These are phyloP conservation scores for Eupithecia insigniata DNA, from an alignment of 2,888 invertebrate species.

Conservation along the genomic window DNA sequence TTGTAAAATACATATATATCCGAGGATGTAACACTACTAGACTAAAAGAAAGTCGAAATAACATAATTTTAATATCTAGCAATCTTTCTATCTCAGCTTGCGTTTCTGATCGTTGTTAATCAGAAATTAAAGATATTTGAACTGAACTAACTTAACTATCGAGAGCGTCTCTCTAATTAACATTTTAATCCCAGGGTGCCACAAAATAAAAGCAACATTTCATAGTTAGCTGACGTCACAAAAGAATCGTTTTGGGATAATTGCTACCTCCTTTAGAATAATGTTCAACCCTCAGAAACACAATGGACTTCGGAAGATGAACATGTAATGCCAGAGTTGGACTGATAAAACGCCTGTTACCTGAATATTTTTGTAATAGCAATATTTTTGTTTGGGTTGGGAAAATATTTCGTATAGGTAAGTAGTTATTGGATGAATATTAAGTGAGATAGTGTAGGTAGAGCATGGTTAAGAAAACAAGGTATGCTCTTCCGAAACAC, in stretches of 20 bases:
- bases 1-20: too few species aligned
- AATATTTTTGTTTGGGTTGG: neutral
- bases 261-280: slow-evolving; percentile 38
- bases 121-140: too few species aligned
- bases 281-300: slow-evolving; percentile 36
- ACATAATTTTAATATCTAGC: too few species aligned
- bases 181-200: neutral
- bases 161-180: neutral
- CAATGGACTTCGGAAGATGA: slow-evolving; percentile 36
- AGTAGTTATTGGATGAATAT: neutral
- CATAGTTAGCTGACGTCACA: slow-evolving; percentile 27
- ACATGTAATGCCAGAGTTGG: slow-evolving; percentile 22
- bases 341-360: slow-evolving; percentile 23
- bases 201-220: slow-evolving; percentile 14
- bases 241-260: slow-evolving; percentile 38
- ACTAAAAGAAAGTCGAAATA: too few species aligned
- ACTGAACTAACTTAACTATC: too few species aligned
- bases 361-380: neutral
- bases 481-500: too few species aligned
- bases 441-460: neutral
- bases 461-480: too few species aligned
- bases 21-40: too few species aligned
- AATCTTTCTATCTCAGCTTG: too few species aligned
- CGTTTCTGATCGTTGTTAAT: too few species aligned
- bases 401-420: neutral